A percentile compares a stretch with the other conserved stretches of the same genome.
These are phyloP conservation scores for Stichodactyla helianthus DNA, from an alignment of 64 coral and sea anemone genomes.

Conservation along the genomic window DNA sequence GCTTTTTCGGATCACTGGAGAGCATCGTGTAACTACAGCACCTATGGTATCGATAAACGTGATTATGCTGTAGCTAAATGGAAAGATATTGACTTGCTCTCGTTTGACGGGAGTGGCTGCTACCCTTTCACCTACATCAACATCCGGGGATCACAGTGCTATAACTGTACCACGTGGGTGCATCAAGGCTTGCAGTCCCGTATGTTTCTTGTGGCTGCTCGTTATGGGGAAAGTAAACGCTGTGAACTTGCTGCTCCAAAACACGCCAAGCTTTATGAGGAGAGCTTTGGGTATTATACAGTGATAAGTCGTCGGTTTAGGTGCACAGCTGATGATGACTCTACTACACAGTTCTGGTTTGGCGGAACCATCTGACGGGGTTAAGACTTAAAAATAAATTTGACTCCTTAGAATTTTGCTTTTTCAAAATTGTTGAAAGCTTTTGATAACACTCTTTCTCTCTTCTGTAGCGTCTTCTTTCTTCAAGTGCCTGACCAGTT, in stretches of 20 bases:
- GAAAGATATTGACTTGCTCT: not conserved
- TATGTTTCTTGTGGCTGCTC: not conserved
- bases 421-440: not conserved
- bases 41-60: not conserved
- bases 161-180: not conserved
- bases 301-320: not conserved
- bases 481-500: no score
- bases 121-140: not conserved
- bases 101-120: not conserved
- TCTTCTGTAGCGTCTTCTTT: no score
- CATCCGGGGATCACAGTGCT: constrained; percentile 5
- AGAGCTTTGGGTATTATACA: not conserved
- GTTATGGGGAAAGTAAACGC: not conserved
- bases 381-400: not conserved
- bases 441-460: not conserved
- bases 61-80: constrained; percentile 12
- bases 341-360: not conserved
- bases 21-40: constrained; percentile 23
- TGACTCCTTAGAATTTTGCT: no score
- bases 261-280: not conserved
- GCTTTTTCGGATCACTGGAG: constrained; percentile 9
- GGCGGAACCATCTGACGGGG: not conserved
- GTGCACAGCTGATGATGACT: not conserved
- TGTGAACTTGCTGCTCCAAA: not conserved
- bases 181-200: not conserved